These are phyloP conservation scores for Capromys pilorides DNA, from an alignment of 2,797 vertebrate species.

Conservation along the genomic window DNA sequence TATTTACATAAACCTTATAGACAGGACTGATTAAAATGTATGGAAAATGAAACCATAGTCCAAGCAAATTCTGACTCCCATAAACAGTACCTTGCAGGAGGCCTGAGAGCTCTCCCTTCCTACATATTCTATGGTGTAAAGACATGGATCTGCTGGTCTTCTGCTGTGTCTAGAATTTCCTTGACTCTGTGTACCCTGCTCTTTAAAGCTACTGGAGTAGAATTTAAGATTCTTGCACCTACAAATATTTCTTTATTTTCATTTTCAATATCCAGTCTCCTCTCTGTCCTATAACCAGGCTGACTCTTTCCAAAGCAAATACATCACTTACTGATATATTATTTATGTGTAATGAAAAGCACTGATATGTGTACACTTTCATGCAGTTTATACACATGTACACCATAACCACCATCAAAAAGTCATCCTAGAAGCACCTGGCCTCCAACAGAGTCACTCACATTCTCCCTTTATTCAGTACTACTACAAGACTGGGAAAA, in stretches of 20 bases:
- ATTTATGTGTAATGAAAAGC: neutral
- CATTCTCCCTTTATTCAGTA: neutral
- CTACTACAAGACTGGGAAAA: neutral
- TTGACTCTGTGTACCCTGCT: neutral
- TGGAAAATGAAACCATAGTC: neutral
- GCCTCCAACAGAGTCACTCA: neutral
- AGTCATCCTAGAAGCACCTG: neutral
- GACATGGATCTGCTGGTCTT: neutral
- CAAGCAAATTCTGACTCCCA: neutral
- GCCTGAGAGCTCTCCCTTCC: neutral
- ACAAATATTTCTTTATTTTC: neutral
- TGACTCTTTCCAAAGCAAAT: neutral
- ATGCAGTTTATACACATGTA: neutral
- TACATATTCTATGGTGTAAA: neutral
- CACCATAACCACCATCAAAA: neutral
- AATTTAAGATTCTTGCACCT: neutral
- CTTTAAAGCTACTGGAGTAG: neutral
- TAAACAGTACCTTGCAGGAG: neutral
- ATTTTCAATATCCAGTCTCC: neutral
- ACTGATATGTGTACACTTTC: neutral
- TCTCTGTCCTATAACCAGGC: neutral
- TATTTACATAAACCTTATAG: constrained; percentile 23
- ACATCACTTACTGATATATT: neutral
- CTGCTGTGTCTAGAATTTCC: neutral
- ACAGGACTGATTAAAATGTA: neutral